Base-by-base conservation (phyloP, 2,888 invertebrate genomes). In the Eristalis intricaria region DNA sequence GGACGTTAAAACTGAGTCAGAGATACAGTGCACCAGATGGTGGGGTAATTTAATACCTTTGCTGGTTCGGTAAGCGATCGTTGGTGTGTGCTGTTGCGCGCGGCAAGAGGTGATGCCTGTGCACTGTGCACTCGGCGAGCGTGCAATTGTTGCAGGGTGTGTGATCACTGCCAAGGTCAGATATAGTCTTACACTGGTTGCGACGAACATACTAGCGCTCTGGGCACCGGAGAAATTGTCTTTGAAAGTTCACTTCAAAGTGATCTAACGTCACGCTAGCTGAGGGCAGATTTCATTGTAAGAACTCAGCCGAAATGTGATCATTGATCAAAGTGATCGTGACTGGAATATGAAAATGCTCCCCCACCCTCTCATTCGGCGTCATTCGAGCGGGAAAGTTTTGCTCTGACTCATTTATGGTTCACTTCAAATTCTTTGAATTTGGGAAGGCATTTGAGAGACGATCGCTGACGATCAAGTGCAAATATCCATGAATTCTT, bases 111-210 rank as follows among this genome's bases (percentile, higher is more conserved):
- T 69, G n/a, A n/a, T 50, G 7, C 15, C 5, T 43, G 43, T 63
- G 15, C 35, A 66, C 43, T 64, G 50, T 56, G 35, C 50, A 50
- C 35, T 74, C 50, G 56, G 11, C 23, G 35, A 65, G 50, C 56
- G 56, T 32, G 66, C 66, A 23, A 66, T 68, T 68, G 66, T 43
- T 61, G 58, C 50, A 58, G 70, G 64, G 68, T 63, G 73, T 63
- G 68, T 58, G 64, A 73, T 78, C 58, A 76, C 63, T 78, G 68
- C 40, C 83, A 83, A 78, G 83, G 83, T 78, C 68, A 78, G 58
- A 40, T 68, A 26, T 63, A 83, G 71, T 58, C 61, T 29, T 50
- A 50, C 19, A 50, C 19, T 19, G 19, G 19, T 8, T 8, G 19
- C 50, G 50, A 19, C 50, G 50, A 22, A 50, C 50, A 8, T 50